Percentiles rank a stretch among this genome's conserved stretches.
These are phyloP conservation scores for Chrysina gloriosa DNA, from an alignment of 2,888 invertebrate species.

Conservation along the genomic window DNA sequence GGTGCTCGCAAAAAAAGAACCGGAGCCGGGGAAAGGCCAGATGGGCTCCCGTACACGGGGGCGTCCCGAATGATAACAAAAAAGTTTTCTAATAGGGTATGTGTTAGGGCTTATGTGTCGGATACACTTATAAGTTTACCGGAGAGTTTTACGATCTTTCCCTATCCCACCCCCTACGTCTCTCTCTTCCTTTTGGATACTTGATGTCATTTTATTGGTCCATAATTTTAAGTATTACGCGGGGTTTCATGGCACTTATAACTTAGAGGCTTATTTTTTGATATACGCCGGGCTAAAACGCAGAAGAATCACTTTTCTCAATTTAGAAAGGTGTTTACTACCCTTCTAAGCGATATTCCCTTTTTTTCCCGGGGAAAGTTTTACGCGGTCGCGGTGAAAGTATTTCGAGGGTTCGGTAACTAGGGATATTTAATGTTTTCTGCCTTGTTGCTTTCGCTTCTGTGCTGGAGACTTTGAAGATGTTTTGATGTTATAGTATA, in stretches of 20 bases:
- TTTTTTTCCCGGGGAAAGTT: background rate
- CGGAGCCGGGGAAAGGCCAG: conserved; percentile 44
- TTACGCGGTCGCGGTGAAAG: too few relatives aligned
- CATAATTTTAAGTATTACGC: conserved; percentile 38
- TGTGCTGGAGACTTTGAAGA: too few relatives aligned
- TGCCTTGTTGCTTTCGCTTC: too few relatives aligned
- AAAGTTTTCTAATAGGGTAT: conserved; percentile 51
- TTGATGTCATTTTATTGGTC: conserved; percentile 36
- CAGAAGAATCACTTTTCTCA: conserved; percentile 28
- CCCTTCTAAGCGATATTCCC: background rate
- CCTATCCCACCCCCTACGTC: too few relatives aligned
- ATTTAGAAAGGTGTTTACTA: background rate
- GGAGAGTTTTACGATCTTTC: conserved; percentile 34
- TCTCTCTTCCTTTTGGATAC: background rate
- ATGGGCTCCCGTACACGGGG: conserved; percentile 36
- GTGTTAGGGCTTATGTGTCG: conserved; percentile 49
- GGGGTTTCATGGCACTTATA: conserved; percentile 22
- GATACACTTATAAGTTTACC: conserved; percentile 48
- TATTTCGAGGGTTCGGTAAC: too few relatives aligned
- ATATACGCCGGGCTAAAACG: conserved; percentile 22
- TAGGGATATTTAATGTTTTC: too few relatives aligned
- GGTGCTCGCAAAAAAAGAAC: conserved; percentile 40
- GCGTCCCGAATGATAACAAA: conserved; percentile 48
- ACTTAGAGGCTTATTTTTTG: conserved; percentile 20
- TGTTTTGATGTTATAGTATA: too few relatives aligned